A percentile compares a stretch with the other conserved stretches of the same genome.
Conservation (phyloP, 1,140 invertebrate species). For the Drosophila pectinifera region DNA sequence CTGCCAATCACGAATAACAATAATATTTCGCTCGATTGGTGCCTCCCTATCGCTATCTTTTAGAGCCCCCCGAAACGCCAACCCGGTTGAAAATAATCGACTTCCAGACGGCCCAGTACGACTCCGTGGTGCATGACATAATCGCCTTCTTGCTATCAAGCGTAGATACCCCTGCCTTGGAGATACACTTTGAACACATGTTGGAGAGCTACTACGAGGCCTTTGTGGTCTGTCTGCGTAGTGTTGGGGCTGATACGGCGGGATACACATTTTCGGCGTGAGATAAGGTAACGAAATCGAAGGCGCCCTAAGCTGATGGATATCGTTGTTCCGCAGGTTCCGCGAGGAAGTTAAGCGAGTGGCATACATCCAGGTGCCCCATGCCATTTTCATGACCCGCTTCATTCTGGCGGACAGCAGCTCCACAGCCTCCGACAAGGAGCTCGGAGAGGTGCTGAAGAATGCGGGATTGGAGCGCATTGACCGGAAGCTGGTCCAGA, state of each 20-base stretch:
- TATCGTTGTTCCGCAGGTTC: slow-evolving; percentile 52
- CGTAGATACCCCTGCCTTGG: slow-evolving; percentile 81
- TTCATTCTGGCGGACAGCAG: slow-evolving; percentile 64
- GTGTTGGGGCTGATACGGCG: slow-evolving; percentile 50
- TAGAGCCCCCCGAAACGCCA: slow-evolving; percentile 68
- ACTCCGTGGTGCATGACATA: slow-evolving; percentile 86
- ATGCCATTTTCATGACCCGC: slow-evolving; percentile 76
- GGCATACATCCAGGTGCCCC: slow-evolving; percentile 69
- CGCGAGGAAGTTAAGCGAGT: slow-evolving; percentile 58
- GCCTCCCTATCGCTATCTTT: background rate
- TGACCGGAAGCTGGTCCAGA: slow-evolving; percentile 50
- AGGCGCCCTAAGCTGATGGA: background rate
- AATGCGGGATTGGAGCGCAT: slow-evolving; percentile 49
- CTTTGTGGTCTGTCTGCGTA: slow-evolving; percentile 79
- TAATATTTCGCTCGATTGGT: no score
- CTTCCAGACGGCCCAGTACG: slow-evolving; percentile 87
- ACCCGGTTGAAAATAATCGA: slow-evolving; percentile 87
- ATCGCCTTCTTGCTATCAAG: slow-evolving; percentile 87
- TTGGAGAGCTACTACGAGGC: slow-evolving; percentile 86
- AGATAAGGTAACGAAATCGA: slow-evolving; percentile 6
- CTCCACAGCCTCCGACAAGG: slow-evolving; percentile 12
- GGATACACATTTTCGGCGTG: slow-evolving; percentile 57
- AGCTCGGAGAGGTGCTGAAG: slow-evolving; percentile 48
- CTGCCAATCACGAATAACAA: background rate
- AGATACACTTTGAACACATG: slow-evolving; percentile 85